Evolutionary conservation across 1,140 invertebrate genomes (phyloP), one percentile per base, ranked within the genome.

Genomic region (Eumaeus atala): DNA sequence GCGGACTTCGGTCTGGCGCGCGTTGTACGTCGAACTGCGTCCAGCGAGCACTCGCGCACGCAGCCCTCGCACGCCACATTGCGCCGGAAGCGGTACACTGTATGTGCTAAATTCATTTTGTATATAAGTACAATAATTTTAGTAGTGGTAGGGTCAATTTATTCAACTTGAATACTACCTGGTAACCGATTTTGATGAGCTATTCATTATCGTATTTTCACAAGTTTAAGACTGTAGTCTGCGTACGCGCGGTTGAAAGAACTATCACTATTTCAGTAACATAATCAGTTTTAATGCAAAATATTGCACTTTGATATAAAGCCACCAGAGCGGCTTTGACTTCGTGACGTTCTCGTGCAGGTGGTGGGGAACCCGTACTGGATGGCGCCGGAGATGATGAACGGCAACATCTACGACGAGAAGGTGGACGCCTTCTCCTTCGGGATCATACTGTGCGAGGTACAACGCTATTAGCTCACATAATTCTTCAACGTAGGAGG

Each of bases 351-450:
- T 12, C 10, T 48, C 11, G 4, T 9, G 1, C 62, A 87, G 44
- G 94, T 97, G 16, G 95, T 98, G 0, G 97, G 97, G 0, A 97
- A 97, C 89, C 97, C 96, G 6, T 98, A 97, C 78, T 98, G 96
- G 96, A 99, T 98, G 96, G 97, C 97, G 0, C 97, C 97, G 5
- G 97, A 99, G 86, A 98, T 98, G 93, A 96, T 99, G 92, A 96
- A 95, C 79, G 97, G 96, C 18, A 93, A 96, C 62, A 95, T 95
- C 66, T 99, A 99, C 79, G 95, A 98, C 82, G 96, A 98, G 80
- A 97, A 98, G 88, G 96, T 98, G 11, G 97, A 99, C 81, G 93
- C 99, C 54, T 99, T 98, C 83, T 98, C 97, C 28, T 98, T 97
- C 88, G 97, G 97, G 5, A 98, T 99, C 48, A 94, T 99, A 55